Base-by-base conservation (phyloP, 2,888 invertebrate genomes). In the Altica lythri region DNA sequence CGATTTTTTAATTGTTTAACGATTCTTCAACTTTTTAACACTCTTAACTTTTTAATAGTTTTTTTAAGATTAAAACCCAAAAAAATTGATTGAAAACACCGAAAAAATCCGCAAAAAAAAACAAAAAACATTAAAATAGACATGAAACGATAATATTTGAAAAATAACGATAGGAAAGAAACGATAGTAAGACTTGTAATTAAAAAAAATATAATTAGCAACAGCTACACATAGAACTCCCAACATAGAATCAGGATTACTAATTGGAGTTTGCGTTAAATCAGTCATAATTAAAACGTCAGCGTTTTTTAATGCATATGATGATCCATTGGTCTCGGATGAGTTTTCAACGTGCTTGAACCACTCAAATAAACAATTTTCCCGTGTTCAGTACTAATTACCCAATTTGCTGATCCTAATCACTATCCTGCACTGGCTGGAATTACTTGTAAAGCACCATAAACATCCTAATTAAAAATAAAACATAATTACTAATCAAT, bases 391-490 rank as follows among this genome's bases (percentile, higher is more conserved):
- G 95, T 92, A 57, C 89, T 86, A 58, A 99, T 85, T 55, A 95
- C 85, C 98, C 98, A 99, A 80, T 99, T 99, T 72, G 95, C 93
- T 49, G 96, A 95, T 43, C 99, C 99, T 47, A 99, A 82, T 71
- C 95, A 94, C 77, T 90, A 96, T 13, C 98, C 98, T 8, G 97
- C 97, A 75, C 95, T 94, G 42, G 95, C 92, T n/a, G 97, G 89
- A 38, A 91, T 91, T 19, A 95, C 91, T 74, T 87, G 85, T 42
- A 97, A 80, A 9, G 92, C 91, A 38, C 96, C 97, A 76, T 90
- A 92, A 51, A 96, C 85, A 72, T 89, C 88, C 89, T 89, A 73
- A n/a, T n/a, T n/a, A n/a, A n/a, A 71, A 63, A 49, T 34, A 18
- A 29, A 37, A 37, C 63, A 57, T 49, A 35, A 22, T 35, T 29